phyloP scores from a whole-genome alignment of 2,797 vertebrate genomes.

The Monodelphis domestica region DNA sequence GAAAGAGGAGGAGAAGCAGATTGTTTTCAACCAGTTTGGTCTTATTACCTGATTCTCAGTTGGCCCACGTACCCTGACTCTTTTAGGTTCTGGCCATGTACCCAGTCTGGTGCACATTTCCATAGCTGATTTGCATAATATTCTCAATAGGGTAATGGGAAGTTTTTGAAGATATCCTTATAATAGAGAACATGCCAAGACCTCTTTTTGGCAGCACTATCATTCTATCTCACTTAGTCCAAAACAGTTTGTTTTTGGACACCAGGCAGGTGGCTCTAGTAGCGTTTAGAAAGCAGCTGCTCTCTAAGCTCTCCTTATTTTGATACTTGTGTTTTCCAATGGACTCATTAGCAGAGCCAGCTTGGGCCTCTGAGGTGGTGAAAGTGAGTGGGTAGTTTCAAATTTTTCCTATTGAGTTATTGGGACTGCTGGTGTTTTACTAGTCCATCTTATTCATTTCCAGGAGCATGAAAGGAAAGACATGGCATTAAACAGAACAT shows the following conservation, averaged over 20 bases:
- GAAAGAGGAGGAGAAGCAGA: slow-evolving; percentile 7
- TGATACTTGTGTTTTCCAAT: neutral
- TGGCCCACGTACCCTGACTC: neutral
- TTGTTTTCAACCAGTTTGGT: neutral
- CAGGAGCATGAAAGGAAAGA: neutral
- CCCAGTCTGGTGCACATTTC: no score
- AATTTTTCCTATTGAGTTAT: neutral
- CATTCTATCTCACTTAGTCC: slow-evolving; percentile 35
- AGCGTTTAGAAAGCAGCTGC: slow-evolving; percentile 53
- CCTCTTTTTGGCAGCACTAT: neutral
- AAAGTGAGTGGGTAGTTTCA: neutral
- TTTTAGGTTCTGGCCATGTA: neutral
- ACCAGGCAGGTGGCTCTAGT: slow-evolving; percentile 34
- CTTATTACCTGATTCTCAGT: neutral
- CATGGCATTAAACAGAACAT: neutral
- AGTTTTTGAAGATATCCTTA: neutral
- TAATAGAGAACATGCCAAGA: neutral
- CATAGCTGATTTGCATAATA: neutral
- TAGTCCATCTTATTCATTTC: neutral
- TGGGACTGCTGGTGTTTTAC: neutral
- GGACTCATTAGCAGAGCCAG: neutral
- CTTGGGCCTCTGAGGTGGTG: neutral
- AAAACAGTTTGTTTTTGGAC: slow-evolving; percentile 45
- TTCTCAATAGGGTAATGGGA: neutral
- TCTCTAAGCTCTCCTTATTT: slow-evolving; percentile 46